These are phyloP conservation scores for Parotocinclus haroldoi DNA, from an alignment of 2,797 vertebrate species.

Conservation along the genomic window DNA sequence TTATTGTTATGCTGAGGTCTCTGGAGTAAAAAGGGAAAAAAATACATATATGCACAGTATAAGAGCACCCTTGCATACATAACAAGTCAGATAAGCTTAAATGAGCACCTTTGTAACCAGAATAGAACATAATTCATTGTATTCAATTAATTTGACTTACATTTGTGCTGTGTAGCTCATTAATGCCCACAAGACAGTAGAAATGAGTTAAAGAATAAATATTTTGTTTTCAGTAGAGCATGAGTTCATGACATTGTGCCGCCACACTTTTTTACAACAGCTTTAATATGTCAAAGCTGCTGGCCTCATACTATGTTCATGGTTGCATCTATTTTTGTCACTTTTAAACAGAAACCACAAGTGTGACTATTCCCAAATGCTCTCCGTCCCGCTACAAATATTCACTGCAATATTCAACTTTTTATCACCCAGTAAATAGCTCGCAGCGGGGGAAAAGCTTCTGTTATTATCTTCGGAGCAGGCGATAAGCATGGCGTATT, in stretches of 20 bases:
- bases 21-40: too few relatives aligned
- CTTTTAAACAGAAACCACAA: slow-evolving; percentile 50
- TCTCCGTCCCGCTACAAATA: neutral
- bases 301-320: slow-evolving; percentile 48
- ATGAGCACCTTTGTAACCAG: neutral
- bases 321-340: slow-evolving; percentile 42
- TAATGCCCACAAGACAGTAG: neutral
- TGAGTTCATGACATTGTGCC: slow-evolving; percentile 25
- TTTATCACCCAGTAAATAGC: neutral
- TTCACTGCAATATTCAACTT: slow-evolving; percentile 1
- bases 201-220: slow-evolving; percentile 11
- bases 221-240: slow-evolving; percentile 21
- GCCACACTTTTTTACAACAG: slow-evolving; percentile 41
- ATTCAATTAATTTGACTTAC: slow-evolving; percentile 1
- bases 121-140: neutral
- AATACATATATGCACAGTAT: too few relatives aligned
- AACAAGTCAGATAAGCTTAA: neutral
- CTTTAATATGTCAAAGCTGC: slow-evolving; percentile 54
- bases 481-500: too few relatives aligned
- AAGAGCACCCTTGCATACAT: neutral
- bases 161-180: neutral
- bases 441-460: too few relatives aligned
- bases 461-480: too few relatives aligned
- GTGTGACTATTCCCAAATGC: slow-evolving; percentile 19
- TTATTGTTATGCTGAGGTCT: too few relatives aligned